Percentiles rank a stretch among this genome's conserved stretches.
Conservation (phyloP, 2,113 vertebrate species). For the Zosterops borbonicus region DNA sequence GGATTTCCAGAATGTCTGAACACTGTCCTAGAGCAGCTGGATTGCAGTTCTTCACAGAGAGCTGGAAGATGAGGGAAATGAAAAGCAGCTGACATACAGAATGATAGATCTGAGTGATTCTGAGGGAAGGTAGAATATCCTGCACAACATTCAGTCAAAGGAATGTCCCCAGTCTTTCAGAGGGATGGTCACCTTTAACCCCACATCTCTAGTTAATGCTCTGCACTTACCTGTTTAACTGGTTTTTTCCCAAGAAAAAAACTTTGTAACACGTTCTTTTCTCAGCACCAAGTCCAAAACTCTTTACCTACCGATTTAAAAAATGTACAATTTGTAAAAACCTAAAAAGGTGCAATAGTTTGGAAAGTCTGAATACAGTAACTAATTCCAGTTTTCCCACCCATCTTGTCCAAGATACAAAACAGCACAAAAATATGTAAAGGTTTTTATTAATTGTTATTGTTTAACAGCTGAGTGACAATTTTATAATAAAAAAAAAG, state of each 20-base stretch:
- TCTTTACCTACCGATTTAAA: not conserved
- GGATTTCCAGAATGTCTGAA: not conserved
- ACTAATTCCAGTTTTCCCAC: not conserved
- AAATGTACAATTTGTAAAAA: not conserved
- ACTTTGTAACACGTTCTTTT: not conserved
- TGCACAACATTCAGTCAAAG: not conserved
- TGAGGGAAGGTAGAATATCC: not conserved
- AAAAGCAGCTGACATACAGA: not conserved
- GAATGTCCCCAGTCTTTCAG: not conserved
- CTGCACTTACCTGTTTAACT: fast-evolving
- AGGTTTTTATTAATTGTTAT: not conserved
- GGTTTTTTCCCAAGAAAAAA: not conserved
- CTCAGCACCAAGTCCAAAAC: not conserved
- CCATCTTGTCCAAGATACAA: not conserved
- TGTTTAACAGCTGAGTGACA: not conserved
- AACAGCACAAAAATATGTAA: not conserved
- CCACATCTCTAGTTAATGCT: not conserved
- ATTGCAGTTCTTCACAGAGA: not conserved
- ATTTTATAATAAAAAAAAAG: not conserved
- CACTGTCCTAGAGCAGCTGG: not conserved
- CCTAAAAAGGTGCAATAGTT: not conserved
- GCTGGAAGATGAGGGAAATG: not conserved
- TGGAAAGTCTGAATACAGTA: not conserved
- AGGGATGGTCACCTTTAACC: not conserved
- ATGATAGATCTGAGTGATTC: not conserved